These are phyloP conservation scores for Falcaria lacertinaria DNA, from an alignment of 2,888 invertebrate species.

Conservation along the genomic window DNA sequence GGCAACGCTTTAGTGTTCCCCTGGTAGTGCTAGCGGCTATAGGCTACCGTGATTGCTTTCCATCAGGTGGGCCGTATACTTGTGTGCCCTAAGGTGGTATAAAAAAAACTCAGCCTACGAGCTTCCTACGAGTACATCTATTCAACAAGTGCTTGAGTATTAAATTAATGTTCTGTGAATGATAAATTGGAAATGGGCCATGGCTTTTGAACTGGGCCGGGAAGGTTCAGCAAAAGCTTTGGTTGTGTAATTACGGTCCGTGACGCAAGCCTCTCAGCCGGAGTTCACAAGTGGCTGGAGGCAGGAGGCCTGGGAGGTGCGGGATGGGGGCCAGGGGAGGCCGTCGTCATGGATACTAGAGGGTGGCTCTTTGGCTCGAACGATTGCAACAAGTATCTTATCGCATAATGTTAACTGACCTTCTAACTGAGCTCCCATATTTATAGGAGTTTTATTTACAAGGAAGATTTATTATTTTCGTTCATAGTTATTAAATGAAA, in stretches of 20 bases:
- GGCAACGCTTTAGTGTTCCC: too few species aligned
- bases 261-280: conserved; percentile 54
- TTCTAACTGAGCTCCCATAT: conserved; percentile 2
- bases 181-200: conserved; percentile 34
- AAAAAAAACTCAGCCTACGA: background rate
- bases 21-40: too few species aligned
- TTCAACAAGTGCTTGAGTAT: background rate
- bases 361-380: conserved; percentile 23
- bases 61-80: background rate
- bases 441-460: background rate
- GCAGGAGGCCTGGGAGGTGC: conserved; percentile 7
- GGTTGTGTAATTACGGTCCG: conserved; percentile 69
- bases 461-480: background rate
- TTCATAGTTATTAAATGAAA: too few species aligned
- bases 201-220: conserved; percentile 30
- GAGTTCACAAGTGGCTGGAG: conserved; percentile 47
- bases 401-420: conserved; percentile 19
- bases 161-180: conserved; percentile 28
- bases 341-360: conserved; percentile 53
- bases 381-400: conserved; percentile 63
- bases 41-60: too few species aligned
- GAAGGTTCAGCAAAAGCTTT: conserved; percentile 54
- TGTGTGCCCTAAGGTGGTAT: background rate
- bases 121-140: background rate
- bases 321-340: conserved; percentile 20